Evolutionary conservation across 2,113 vertebrate species (phyloP).

Genomic region (Macroglossus sobrinus): DNA sequence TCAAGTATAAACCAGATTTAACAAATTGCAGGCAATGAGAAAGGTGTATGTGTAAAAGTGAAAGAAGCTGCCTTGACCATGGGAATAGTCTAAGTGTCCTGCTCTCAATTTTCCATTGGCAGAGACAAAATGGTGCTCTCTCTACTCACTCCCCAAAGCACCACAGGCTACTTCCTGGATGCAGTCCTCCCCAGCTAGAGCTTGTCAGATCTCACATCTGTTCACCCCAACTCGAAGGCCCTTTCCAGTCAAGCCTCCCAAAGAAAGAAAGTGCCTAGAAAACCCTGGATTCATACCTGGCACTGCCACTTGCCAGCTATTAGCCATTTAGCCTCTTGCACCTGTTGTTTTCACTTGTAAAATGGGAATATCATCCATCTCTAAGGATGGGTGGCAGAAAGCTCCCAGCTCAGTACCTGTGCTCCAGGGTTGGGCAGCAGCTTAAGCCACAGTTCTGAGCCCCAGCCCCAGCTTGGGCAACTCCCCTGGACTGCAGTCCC

Average conservation of each 20-base stretch:
- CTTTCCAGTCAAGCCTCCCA: neutral
- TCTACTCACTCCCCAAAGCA: neutral
- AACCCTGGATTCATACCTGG: neutral
- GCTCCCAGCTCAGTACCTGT: neutral
- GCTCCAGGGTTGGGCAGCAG: neutral
- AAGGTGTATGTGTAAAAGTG: neutral
- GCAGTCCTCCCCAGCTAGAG: too few species aligned
- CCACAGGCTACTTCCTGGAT: neutral
- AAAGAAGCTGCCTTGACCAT: neutral
- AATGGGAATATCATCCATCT: neutral
- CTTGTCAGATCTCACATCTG: neutral
- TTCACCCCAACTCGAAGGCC: neutral
- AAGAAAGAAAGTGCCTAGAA: neutral
- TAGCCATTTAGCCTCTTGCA: neutral
- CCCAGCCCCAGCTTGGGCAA: neutral
- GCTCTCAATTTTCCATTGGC: neutral
- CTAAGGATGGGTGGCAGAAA: neutral
- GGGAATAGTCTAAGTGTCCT: accelerated
- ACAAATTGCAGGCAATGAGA: neutral
- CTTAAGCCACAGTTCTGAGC: neutral
- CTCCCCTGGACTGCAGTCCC: neutral
- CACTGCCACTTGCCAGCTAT: neutral
- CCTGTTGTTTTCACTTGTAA: neutral
- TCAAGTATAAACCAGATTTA: neutral
- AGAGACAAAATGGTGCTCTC: neutral